These are phyloP conservation scores for Zootoca vivipara DNA, from an alignment of 2,113 vertebrate species.

Conservation along the genomic window DNA sequence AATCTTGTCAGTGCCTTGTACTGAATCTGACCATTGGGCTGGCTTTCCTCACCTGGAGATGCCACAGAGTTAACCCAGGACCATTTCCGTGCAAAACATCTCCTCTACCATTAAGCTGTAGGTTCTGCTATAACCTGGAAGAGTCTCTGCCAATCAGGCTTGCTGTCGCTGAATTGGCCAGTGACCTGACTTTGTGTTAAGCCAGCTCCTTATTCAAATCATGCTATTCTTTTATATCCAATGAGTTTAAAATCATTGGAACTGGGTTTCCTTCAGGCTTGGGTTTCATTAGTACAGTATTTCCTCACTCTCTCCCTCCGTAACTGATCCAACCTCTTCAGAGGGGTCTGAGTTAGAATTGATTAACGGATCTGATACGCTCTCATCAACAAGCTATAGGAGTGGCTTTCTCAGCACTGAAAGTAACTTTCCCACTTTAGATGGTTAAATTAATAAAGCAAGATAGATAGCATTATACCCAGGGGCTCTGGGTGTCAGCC, in stretches of 20 bases:
- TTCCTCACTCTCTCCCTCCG: not conserved
- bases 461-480: not conserved
- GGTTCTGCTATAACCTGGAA: not conserved
- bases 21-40: no score
- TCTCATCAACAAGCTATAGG: not conserved
- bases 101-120: not conserved
- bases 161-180: not conserved
- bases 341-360: not conserved
- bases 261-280: not conserved
- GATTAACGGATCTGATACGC: not conserved
- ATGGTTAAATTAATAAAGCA: not conserved
- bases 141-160: not conserved
- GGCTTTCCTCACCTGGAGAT: no score
- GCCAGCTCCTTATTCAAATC: not conserved
- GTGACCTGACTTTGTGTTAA: not conserved
- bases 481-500: not conserved
- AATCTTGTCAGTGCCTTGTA: no score
- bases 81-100: no score
- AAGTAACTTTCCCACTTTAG: not conserved
- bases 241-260: not conserved
- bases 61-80: no score
- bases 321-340: not conserved
- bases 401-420: not conserved
- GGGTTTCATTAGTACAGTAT: not conserved
- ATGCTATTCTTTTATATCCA: not conserved